These are phyloP conservation scores for Apogon talboti DNA, from an alignment of 2,797 vertebrate genomes.

Conservation along the genomic window DNA sequence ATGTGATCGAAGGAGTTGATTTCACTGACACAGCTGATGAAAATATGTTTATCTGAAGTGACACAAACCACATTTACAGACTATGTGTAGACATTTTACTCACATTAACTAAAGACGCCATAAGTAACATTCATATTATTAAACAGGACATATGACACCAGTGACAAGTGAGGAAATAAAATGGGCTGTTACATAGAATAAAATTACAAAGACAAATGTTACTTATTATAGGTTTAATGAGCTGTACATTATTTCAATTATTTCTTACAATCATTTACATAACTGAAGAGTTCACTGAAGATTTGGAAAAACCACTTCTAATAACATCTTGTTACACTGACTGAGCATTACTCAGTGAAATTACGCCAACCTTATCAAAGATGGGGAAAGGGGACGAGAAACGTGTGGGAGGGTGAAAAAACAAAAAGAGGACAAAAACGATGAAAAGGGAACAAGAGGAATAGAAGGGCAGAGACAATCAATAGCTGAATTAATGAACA, in stretches of 20 bases:
- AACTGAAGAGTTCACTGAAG: no score
- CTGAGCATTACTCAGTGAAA: not conserved
- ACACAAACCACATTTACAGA: no score
- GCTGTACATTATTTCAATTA: slow-evolving; percentile 1
- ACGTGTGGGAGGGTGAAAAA: not conserved
- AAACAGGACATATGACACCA: no score
- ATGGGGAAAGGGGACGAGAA: not conserved
- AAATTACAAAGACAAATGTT: no score
- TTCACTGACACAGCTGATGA: no score
- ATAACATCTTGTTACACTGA: not conserved
- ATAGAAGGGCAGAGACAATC: slow-evolving; percentile 14
- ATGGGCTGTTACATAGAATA: no score
- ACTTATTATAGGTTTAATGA: not conserved
- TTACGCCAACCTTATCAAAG: not conserved
- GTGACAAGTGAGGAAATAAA: no score
- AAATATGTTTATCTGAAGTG: no score
- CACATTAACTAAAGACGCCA: no score
- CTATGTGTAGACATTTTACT: no score
- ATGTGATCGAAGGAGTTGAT: no score
- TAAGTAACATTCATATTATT: no score
- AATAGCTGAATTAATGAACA: slow-evolving; percentile 33
- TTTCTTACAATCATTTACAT: slow-evolving; percentile 6
- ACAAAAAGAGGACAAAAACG: not conserved
- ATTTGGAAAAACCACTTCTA: not conserved
- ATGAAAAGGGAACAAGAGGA: slow-evolving; percentile 2